Evolutionary conservation across 2,888 invertebrate genomes (phyloP).

Genomic region (Incurvaria masculella): DNA sequence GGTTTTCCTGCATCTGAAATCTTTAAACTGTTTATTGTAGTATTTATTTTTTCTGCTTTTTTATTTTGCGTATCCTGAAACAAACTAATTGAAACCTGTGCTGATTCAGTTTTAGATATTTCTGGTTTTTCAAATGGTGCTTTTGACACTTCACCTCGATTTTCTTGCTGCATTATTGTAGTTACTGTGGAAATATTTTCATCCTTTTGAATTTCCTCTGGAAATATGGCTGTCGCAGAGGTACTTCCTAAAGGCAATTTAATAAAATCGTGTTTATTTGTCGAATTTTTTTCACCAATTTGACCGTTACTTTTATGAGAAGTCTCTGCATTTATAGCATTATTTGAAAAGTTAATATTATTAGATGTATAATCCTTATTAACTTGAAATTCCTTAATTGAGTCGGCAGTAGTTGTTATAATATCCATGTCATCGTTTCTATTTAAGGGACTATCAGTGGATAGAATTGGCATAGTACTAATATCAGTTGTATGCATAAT

Average conservation of each 20-base stretch:
- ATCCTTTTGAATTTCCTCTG: too few relatives aligned
- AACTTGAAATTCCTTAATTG: slow-evolving; percentile 7
- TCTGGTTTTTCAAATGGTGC: too few relatives aligned
- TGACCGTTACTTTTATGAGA: slow-evolving; percentile 8
- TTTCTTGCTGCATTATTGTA: too few relatives aligned
- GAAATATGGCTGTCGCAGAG: too few relatives aligned
- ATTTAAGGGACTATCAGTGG: slow-evolving; percentile 6
- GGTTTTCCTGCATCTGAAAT: background rate
- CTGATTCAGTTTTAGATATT: too few relatives aligned
- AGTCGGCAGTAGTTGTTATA: slow-evolving; percentile 19
- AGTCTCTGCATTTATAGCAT: slow-evolving; percentile 10
- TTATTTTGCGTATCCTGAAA: background rate
- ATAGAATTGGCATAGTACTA: slow-evolving; percentile 1
- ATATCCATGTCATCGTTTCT: slow-evolving; percentile 10
- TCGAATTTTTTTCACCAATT: background rate
- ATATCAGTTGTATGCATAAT: slow-evolving; percentile 17
- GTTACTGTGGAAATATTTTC: too few relatives aligned
- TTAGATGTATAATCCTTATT: slow-evolving; percentile 2
- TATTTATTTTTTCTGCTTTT: background rate
- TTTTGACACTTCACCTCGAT: too few relatives aligned
- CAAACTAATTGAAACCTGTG: too few relatives aligned
- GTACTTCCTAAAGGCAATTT: too few relatives aligned
- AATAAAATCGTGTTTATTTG: too few relatives aligned
- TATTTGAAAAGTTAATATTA: slow-evolving; percentile 1
- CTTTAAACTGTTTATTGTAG: background rate